Percentiles rank a stretch among this genome's conserved stretches.
Conservation (phyloP, 2,113 vertebrate species). For the Etheostoma spectabile region DNA sequence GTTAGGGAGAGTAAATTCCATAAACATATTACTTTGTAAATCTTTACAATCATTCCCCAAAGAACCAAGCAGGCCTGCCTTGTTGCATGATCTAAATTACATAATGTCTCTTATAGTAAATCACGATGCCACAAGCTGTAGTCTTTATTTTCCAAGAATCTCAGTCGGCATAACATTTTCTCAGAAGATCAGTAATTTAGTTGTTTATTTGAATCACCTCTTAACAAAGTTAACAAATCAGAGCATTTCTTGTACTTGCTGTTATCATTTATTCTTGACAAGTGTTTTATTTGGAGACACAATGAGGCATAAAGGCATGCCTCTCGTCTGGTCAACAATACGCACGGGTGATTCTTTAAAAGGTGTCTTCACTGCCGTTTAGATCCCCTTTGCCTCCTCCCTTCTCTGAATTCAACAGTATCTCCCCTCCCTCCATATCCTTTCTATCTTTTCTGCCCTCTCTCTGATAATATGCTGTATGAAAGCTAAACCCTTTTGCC, state of each 20-base stretch:
- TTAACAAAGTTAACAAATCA: background rate
- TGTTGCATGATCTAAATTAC: too few relatives aligned
- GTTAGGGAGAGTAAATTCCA: too few relatives aligned
- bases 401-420: constrained; percentile 62
- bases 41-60: too few relatives aligned
- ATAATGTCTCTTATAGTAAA: background rate
- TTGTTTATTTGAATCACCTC: background rate
- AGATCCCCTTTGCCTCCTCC: constrained; percentile 26
- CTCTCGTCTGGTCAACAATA: background rate
- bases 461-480: constrained; percentile 68
- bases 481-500: constrained; percentile 71
- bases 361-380: constrained; percentile 24
- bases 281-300: background rate
- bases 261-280: background rate
- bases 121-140: background rate
- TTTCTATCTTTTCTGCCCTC: constrained; percentile 46
- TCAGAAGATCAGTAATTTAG: background rate
- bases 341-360: constrained; percentile 28
- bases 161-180: background rate
- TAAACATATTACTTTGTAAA: too few relatives aligned
- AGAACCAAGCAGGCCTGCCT: too few relatives aligned
- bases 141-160: background rate
- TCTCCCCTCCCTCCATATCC: constrained; percentile 40
- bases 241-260: background rate
- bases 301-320: background rate